Evolutionary conservation across 2,797 vertebrate genomes (phyloP).

Genomic region (Cichlasoma orientale): DNA sequence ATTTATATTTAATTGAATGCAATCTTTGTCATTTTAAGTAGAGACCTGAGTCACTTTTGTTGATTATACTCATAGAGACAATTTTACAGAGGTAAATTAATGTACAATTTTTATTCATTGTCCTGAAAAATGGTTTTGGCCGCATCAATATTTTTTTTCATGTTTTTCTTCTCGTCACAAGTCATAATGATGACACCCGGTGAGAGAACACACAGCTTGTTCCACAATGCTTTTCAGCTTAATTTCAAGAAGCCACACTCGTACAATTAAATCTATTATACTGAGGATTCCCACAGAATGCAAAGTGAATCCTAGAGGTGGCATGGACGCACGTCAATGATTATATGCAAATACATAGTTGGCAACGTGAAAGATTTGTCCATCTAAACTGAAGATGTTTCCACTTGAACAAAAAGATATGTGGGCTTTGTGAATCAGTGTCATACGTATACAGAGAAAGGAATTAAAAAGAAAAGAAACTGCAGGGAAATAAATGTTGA

Average conservation of each 20-base stretch:
- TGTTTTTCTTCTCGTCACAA: neutral
- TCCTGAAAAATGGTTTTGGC: neutral
- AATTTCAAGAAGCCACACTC: conserved; percentile 14
- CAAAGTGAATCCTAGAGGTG: conserved; percentile 11
- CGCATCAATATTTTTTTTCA: neutral
- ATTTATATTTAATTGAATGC: neutral
- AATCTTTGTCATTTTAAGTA: neutral
- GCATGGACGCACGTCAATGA: neutral
- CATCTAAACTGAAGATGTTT: conserved; percentile 5
- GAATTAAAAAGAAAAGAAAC: neutral
- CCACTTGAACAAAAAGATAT: neutral
- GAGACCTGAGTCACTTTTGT: neutral
- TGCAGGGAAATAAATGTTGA: neutral
- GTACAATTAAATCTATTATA: conserved; percentile 15
- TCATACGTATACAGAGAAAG: neutral
- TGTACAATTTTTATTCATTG: neutral
- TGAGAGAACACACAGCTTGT: neutral
- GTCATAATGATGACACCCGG: conserved; percentile 18
- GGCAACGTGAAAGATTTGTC: neutral
- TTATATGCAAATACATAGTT: conserved; percentile 11
- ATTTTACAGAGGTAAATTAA: neutral
- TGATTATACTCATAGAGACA: neutral
- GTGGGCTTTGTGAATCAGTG: neutral
- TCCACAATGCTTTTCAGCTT: conserved; percentile 1
- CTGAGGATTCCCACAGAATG: conserved; percentile 13